Percentiles rank a stretch among this genome's conserved stretches.
phyloP scores from a whole-genome alignment of 2,113 vertebrate species.

The Phylloscopus trochiloides region DNA sequence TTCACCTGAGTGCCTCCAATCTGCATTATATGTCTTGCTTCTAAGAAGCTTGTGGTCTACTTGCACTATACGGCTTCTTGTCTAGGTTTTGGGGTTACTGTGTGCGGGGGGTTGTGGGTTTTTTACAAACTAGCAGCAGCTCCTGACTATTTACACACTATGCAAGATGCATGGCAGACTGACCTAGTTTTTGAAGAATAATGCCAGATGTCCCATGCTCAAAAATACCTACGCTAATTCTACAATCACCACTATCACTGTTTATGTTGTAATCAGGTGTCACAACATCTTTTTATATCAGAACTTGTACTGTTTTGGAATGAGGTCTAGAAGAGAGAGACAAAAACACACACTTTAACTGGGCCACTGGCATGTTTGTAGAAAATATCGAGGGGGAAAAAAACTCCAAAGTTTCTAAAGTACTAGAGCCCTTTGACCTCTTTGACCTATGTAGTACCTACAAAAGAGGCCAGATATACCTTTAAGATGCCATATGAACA shows the following conservation, averaged over 20 bases:
- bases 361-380: not conserved
- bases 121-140: not conserved
- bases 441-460: not conserved
- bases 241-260: not conserved
- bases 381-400: not conserved
- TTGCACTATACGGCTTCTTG: not conserved
- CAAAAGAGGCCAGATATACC: not conserved
- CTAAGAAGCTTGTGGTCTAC: not conserved
- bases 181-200: slow-evolving; percentile 7
- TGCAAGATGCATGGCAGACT: not conserved
- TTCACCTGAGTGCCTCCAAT: not conserved
- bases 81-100: not conserved
- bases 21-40: not conserved
- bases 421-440: not conserved
- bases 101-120: accelerated
- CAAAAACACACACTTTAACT: not conserved
- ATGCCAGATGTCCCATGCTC: not conserved
- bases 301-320: not conserved
- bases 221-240: not conserved
- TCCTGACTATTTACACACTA: not conserved
- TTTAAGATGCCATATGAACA: not conserved
- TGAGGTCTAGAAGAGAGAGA: not conserved
- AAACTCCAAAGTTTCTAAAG: not conserved
- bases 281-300: not conserved
- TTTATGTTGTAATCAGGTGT: slow-evolving; percentile 4